phyloP scores from a whole-genome alignment of 2,113 vertebrate genomes.

The Coryphaenoides rupestris region DNA sequence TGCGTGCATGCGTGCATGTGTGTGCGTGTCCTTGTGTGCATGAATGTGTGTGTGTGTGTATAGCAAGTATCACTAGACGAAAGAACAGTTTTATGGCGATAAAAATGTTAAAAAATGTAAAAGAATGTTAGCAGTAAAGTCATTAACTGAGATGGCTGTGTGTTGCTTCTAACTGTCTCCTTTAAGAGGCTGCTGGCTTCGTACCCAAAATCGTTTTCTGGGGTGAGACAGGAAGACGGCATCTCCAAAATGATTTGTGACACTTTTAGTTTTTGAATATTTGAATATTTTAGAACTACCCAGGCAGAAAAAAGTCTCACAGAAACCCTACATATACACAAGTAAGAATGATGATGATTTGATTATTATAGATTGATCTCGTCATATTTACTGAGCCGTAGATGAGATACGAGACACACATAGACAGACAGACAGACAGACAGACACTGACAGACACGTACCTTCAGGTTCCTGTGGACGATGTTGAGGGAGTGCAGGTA shows the following conservation, averaged over 20 bases:
- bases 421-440: background rate
- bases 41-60: background rate
- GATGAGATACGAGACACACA: no score
- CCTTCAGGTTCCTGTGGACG: constrained; percentile 83
- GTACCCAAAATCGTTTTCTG: constrained; percentile 29
- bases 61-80: constrained; percentile 11
- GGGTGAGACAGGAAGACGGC: constrained; percentile 12
- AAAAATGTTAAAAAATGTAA: constrained; percentile 33
- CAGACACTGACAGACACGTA: constrained; percentile 30
- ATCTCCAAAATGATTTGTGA: background rate
- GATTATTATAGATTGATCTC: no score
- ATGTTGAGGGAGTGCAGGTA: constrained; percentile 82
- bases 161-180: constrained; percentile 25
- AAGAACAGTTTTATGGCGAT: constrained; percentile 36
- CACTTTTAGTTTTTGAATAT: no score
- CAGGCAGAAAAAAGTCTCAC: background rate
- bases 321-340: background rate
- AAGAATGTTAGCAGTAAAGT: constrained; percentile 27
- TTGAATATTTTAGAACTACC: background rate
- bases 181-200: constrained; percentile 28
- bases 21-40: constrained; percentile 5
- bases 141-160: constrained; percentile 40
- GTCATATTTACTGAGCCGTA: no score
- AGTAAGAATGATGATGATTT: no score
- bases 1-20: background rate